phyloP scores from a whole-genome alignment of 2,797 vertebrate species.

The Enteromius argenteus region DNA sequence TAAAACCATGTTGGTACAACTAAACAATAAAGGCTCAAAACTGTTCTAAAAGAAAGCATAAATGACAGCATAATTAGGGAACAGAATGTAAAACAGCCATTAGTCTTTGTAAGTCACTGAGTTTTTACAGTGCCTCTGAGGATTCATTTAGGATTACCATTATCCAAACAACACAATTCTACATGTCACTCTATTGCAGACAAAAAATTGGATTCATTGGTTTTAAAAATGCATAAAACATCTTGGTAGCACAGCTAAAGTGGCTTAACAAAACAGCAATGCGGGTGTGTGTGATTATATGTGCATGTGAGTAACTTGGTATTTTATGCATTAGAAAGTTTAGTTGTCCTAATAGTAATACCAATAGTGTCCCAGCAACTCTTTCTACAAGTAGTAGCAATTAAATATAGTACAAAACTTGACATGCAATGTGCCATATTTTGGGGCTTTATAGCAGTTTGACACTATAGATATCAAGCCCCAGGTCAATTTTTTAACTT shows the following conservation, averaged over 20 bases:
- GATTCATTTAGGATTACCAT: constrained; percentile 31
- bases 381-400: neutral
- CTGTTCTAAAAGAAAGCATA: constrained; percentile 20
- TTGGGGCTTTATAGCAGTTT: neutral
- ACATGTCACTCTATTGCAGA: neutral
- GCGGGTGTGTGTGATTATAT: neutral
- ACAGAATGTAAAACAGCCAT: constrained; percentile 33
- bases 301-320: neutral
- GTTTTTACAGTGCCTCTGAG: constrained; percentile 17
- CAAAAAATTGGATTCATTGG: neutral
- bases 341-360: neutral
- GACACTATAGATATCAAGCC: neutral
- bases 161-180: constrained; percentile 7
- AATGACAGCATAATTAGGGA: constrained; percentile 34
- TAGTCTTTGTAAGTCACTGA: constrained; percentile 16
- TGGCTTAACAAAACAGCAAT: neutral
- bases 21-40: constrained; percentile 17
- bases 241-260: neutral
- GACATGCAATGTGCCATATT: neutral
- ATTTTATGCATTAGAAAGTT: neutral
- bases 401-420: neutral
- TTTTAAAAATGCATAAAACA: constrained; percentile 19
- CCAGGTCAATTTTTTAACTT: neutral
- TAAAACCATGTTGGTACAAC: constrained; percentile 17
- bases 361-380: neutral